Base-by-base conservation (phyloP, 2,888 invertebrate species). In the Terebella lapidaria region DNA sequence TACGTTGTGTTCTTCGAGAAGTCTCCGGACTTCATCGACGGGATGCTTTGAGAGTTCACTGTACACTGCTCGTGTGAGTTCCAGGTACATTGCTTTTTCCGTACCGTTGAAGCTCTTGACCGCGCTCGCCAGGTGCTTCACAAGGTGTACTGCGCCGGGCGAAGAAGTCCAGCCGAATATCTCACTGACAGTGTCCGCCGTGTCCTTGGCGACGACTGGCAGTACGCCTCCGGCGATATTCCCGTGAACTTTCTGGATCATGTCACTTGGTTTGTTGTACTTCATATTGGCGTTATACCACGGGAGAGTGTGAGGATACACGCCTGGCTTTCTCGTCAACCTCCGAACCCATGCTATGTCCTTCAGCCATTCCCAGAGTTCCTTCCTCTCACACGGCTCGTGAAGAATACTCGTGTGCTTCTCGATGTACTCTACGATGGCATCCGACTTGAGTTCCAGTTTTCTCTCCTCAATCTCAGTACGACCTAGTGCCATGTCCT, bases 211-310 rank as follows among this genome's bases (percentile, higher is more conserved):
- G 5, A 67, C 61, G 10, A 70, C 56, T 5, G 67, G 64, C 53
- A 57, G 54, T 24, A 68, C 67, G 5, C 68, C 67, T 18, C 70
- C 71, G 3, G 59, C 55, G 10, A 67, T 18, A 5, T 35, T 27
- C 1, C 59, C 57, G 54, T 61, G 51, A 22, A 18, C 5, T n/a
- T 57, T 59, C 24, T 46, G 42, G 18, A 53, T 58, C 60, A 70
- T 59, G 5, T 69, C 63, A 5, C 27, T 25, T 1, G 71, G 67
- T 26, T 60, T 63, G 24, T 58, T 59, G 49, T 70, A 62, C 15
- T 29, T 15, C 20, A n/a, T 35, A 20, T 28, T n/a, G 29, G 22
- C 52, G 15, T 49, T 59, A 30, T 58, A 56, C 59, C 63, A 63
- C 2, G 58, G 49, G 25, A 68, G 56, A 18, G 42, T 29, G 24